phyloP scores from a whole-genome alignment of 2,888 invertebrate genomes.

The Eucera pruinosa region DNA sequence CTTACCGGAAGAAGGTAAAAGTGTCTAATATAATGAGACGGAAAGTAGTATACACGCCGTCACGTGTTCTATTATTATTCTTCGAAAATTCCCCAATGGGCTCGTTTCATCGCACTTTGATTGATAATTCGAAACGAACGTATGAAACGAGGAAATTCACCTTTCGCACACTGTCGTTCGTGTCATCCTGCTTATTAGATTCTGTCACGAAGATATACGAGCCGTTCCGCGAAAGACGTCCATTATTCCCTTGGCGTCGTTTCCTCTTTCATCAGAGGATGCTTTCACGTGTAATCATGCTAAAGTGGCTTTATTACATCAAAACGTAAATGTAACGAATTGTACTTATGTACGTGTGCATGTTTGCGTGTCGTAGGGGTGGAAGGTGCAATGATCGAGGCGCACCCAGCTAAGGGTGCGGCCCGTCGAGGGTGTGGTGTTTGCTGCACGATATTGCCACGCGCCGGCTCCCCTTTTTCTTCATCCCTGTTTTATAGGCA shows the following conservation, averaged over 20 bases:
- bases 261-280: slow-evolving; percentile 46
- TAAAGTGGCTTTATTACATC: slow-evolving; percentile 63
- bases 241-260: slow-evolving; percentile 20
- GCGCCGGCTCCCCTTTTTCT: slow-evolving; percentile 62
- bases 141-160: slow-evolving; percentile 12
- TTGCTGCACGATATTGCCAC: slow-evolving; percentile 55
- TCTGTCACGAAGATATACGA: slow-evolving; percentile 57
- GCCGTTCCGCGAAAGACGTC: slow-evolving; percentile 60
- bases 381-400: slow-evolving; percentile 72
- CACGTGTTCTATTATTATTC: no score
- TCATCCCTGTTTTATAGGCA: slow-evolving; percentile 49
- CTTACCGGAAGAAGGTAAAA: slow-evolving; percentile 64
- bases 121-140: slow-evolving; percentile 19
- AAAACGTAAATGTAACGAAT: slow-evolving; percentile 62
- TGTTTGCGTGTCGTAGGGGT: slow-evolving; percentile 69
- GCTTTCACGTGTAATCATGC: slow-evolving; percentile 61
- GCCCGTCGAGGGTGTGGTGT: slow-evolving; percentile 73
- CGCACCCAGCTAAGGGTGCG: slow-evolving; percentile 72
- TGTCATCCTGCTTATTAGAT: slow-evolving; percentile 47
- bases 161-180: slow-evolving; percentile 8
- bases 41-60: slow-evolving; percentile 46
- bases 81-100: no score
- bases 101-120: background rate
- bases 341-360: slow-evolving; percentile 15
- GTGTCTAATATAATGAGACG: slow-evolving; percentile 36